Percentiles rank a stretch among this genome's conserved stretches.
Conservation (phyloP, 2,113 vertebrate genomes). For the Corvus cornix region DNA sequence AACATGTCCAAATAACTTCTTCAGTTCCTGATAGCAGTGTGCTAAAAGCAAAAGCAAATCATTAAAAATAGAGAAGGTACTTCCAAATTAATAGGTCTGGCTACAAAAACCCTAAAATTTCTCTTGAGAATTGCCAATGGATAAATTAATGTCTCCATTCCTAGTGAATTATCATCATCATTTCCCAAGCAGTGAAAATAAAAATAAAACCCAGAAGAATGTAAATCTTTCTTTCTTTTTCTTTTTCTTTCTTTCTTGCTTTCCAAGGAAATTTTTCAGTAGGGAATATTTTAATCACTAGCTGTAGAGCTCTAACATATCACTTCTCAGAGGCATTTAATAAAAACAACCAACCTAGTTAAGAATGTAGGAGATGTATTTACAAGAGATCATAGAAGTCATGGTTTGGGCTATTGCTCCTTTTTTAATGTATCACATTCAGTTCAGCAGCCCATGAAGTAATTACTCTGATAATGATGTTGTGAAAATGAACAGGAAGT, state of each 20-base stretch:
- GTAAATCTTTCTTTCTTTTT: not conserved
- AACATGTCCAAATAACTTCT: not conserved
- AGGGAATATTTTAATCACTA: not conserved
- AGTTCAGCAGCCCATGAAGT: not conserved
- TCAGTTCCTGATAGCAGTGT: not conserved
- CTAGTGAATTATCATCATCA: not conserved
- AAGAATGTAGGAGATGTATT: not conserved
- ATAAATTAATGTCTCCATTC: not conserved
- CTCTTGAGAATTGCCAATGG: not conserved
- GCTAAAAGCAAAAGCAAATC: conserved; percentile 24
- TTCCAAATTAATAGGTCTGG: conserved; percentile 28
- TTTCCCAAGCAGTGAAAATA: not conserved
- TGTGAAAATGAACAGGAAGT: not conserved
- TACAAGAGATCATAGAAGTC: not conserved
- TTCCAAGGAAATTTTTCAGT: not conserved
- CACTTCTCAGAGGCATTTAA: not conserved
- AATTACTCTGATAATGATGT: not conserved
- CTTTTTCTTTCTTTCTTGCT: too few species aligned
- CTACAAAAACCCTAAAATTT: not conserved
- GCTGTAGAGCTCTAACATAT: not conserved
- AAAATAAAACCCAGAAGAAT: not conserved
- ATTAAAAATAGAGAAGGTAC: conserved; percentile 4
- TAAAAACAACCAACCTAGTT: not conserved
- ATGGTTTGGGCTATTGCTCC: not conserved
- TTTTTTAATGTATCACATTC: not conserved